Evolutionary conservation across 2,888 invertebrate species (phyloP), one percentile per base, ranked within the genome.

Genomic region (Spatulosminthurus flaviceps): DNA sequence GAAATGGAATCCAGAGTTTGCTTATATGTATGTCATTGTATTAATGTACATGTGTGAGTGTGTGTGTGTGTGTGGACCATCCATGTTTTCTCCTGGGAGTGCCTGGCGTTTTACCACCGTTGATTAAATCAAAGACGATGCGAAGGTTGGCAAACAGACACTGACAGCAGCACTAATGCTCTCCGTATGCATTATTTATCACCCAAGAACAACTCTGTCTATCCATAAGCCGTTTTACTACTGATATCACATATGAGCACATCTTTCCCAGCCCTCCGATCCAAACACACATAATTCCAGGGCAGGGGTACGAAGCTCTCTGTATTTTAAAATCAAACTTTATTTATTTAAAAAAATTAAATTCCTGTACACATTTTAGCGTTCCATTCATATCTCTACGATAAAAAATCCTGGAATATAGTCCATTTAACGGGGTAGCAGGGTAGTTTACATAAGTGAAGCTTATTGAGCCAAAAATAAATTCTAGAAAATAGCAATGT

Each of bases 71-170:
- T 69, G 69, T 41, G 41, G 70, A 70, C 70, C 70, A 70, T 70
- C n/a, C 29, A 70, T 41, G 76, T 70, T 64, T 61, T 26, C 77
- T 66, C 80, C n/a, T 26, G 76, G 77, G 80, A 80, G 64, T 41
- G 41, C 29, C 77, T 64, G 66, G 77, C 77, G 70, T 80, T 77
- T 76, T 76, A 76, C 72, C 73, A 77, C 71, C 77, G 77, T 78
- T 80, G 77, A 80, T 80, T 80, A 61, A 80, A 80, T 80, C 80
- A 77, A 78, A 78, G 80, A 80, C 74, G 73, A 72, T 66, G 34
- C 72, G 77, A 77, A 77, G 69, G 41, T 77, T 77, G 72, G 71
- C 77, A 80, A 79, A 80, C 69, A 80, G 43, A 73, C 42, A 80
- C 77, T 80, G 80, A 80, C 77, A 78, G 69, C 16, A 67, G 51